Evolutionary conservation across 2,888 invertebrate species (phyloP).

Genomic region (Cantharis nigra): DNA sequence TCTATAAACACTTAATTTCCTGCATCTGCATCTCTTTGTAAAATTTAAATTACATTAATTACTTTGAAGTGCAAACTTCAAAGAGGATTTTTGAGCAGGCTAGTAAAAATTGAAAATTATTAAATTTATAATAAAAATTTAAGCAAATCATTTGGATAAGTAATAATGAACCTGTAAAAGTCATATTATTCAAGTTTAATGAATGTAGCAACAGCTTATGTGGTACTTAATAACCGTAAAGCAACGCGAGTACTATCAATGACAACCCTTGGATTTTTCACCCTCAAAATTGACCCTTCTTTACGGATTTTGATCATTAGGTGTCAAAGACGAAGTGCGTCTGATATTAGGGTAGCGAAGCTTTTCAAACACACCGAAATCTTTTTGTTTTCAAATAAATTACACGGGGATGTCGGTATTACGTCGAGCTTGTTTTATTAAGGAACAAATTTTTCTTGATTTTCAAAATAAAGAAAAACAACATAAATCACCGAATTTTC

Average conservation of each 20-base stretch:
- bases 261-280: constrained; percentile 5
- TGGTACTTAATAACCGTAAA: constrained; percentile 8
- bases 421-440: not conserved
- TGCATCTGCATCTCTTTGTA: constrained; percentile 18
- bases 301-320: constrained; percentile 29
- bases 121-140: not conserved
- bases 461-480: not conserved
- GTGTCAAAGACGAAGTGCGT: constrained; percentile 22
- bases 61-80: not conserved
- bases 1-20: constrained; percentile 9
- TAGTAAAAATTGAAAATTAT: not conserved
- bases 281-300: constrained; percentile 19
- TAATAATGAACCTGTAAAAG: not conserved
- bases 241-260: not conserved
- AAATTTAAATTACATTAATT: constrained; percentile 18
- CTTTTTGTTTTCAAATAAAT: constrained; percentile 10
- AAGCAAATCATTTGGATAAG: not conserved
- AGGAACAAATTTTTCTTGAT: not conserved
- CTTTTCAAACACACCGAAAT: constrained; percentile 6
- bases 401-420: not conserved
- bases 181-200: not conserved
- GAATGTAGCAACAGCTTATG: constrained; percentile 6
- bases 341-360: constrained; percentile 3
- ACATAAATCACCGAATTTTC: not conserved
- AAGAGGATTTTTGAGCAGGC: not conserved